Conservation (phyloP, 2,113 vertebrate genomes). For the Melanerpes aurifrons region DNA sequence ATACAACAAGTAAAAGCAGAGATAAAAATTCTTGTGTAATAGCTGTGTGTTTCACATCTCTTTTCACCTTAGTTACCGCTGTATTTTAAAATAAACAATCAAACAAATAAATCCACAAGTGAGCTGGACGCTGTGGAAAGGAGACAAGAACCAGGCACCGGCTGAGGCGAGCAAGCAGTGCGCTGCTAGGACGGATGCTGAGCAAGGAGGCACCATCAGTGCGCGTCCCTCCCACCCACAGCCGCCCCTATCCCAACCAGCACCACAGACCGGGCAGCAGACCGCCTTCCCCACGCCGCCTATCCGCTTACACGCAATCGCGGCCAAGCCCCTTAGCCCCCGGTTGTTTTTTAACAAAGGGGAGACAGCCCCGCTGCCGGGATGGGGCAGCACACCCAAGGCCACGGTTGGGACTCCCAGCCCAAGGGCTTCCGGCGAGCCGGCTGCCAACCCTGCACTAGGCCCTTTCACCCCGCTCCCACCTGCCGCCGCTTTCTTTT, state of each 20-base stretch:
- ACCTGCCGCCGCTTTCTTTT: neutral
- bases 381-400: neutral
- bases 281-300: neutral
- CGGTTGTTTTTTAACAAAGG: fast-evolving
- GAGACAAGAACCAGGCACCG: fast-evolving
- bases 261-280: neutral
- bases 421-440: neutral
- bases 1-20: neutral
- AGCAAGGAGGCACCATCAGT: too few species aligned
- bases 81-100: neutral
- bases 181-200: fast-evolving
- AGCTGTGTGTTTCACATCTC: fast-evolving
- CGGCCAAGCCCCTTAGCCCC: neutral
- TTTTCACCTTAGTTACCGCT: neutral
- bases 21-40: neutral
- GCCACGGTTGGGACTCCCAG: fast-evolving
- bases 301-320: too few species aligned
- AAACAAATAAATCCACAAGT: too few species aligned
- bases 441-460: neutral
- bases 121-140: fast-evolving
- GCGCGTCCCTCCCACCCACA: neutral
- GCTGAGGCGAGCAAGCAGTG: neutral
- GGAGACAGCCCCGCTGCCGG: fast-evolving
- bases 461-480: fast-evolving
- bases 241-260: neutral